Base-by-base conservation (phyloP, 2,888 invertebrate genomes). In the Steinernema scapterisci region DNA sequence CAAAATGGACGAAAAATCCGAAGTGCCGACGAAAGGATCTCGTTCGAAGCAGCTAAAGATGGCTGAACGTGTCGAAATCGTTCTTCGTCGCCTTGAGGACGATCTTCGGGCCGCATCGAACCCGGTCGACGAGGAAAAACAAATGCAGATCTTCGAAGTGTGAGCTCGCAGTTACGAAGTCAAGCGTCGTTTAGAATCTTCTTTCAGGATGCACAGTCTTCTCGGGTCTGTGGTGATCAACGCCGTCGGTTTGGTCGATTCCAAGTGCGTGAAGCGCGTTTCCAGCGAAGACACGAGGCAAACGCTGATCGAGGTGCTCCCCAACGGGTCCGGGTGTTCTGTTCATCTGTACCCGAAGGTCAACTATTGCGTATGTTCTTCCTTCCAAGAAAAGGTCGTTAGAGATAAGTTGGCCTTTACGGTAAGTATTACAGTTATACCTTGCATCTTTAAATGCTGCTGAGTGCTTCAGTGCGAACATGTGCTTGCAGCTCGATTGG, bases 391-490 rank as follows among this genome's bases (percentile, higher is more conserved):
- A 2, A 63, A 63, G 31, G 63, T 63, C 9, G 27, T 63, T 31
- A 63, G 27, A 27, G 31, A 63, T 16, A 21, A 63, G 31, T 25
- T 9, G 7, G 25, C 25, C 16, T 63, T 31, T 27, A 63, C 63
- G 31, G 63, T 63, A 63, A 5, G 5, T 31, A n/a, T n/a, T n/a
- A n/a, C n/a, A n/a, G n/a, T n/a, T n/a, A n/a, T n/a, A n/a, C n/a
- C n/a, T n/a, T n/a, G n/a, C n/a, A n/a, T n/a, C n/a, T n/a, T n/a
- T n/a, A n/a, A n/a, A n/a, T n/a, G n/a, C n/a, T n/a, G n/a, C n/a
- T n/a, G n/a, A n/a, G n/a, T 6, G 11, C 6, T 63, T 63, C 31
- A 63, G 63, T 63, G 63, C 31, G 63, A 63, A n/a, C 63, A 63
- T 63, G 63, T 63, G 11, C 6, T 63, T 1, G 63, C 63, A 27